Percentiles rank a stretch among this genome's conserved stretches.
Conservation (phyloP, 2,113 vertebrate genomes). For the Lota lota region DNA sequence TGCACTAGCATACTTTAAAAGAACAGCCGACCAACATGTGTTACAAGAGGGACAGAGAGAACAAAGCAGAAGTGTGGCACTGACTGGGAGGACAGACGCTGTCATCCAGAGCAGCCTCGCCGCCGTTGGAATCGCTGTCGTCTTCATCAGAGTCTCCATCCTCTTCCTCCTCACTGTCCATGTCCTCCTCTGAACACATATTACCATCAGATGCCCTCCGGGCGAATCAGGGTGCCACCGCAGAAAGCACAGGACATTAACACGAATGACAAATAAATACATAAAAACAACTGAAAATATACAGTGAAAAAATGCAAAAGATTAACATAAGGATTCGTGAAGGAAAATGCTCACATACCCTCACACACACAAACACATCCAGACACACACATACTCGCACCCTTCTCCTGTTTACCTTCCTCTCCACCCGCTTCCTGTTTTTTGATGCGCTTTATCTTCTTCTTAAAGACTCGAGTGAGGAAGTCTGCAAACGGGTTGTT, state of each 20-base stretch:
- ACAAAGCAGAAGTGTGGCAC: background rate
- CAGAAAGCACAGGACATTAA: too few relatives aligned
- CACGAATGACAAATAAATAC: too few relatives aligned
- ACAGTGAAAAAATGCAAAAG: too few relatives aligned
- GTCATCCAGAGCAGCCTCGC: slow-evolving; percentile 59
- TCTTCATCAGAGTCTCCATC: slow-evolving; percentile 72
- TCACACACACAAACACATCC: slow-evolving; percentile 1
- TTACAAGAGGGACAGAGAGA: background rate
- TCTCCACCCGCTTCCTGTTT: slow-evolving; percentile 64
- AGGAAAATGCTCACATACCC: background rate
- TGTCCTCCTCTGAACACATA: slow-evolving; percentile 70
- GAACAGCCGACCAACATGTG: too few relatives aligned
- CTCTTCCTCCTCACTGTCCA: slow-evolving; percentile 76
- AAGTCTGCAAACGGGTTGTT: slow-evolving; percentile 82
- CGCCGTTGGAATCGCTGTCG: slow-evolving; percentile 56
- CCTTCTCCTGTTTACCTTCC: slow-evolving; percentile 57
- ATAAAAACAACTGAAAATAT: too few relatives aligned
- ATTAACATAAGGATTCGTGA: too few relatives aligned
- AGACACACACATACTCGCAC: slow-evolving; percentile 21
- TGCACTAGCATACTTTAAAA: too few relatives aligned
- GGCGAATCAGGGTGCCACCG: background rate
- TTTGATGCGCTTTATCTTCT: slow-evolving; percentile 75
- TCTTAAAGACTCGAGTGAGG: slow-evolving; percentile 83
- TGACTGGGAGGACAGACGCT: slow-evolving; percentile 78
- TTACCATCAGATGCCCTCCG: background rate